A percentile compares a stretch with the other conserved stretches of the same genome.
Evolutionary conservation across 2,113 vertebrate genomes (phyloP).

Genomic region (Saccopteryx bilineata): DNA sequence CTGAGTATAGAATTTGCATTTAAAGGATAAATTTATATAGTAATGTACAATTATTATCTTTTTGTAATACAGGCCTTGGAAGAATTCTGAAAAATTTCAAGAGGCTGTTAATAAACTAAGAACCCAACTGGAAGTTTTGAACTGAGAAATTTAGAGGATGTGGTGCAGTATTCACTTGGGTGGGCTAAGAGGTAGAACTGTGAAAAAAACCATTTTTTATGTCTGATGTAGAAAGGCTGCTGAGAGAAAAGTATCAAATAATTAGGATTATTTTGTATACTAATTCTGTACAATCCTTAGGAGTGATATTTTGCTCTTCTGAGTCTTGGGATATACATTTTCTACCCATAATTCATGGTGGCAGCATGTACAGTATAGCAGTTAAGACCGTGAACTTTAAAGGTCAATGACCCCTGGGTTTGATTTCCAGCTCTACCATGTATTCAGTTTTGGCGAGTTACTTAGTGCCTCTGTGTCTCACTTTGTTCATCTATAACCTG

Average conservation of each 20-base stretch:
- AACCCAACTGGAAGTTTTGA: neutral
- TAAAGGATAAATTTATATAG: neutral
- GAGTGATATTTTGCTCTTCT: neutral
- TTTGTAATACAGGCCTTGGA: neutral
- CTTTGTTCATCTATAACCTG: neutral
- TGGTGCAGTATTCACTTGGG: neutral
- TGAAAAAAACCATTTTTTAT: constrained; percentile 1
- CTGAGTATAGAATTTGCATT: neutral
- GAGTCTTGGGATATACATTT: neutral
- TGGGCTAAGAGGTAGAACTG: neutral
- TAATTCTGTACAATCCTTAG: neutral
- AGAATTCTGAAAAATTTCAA: constrained; percentile 34
- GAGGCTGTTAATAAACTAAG: neutral
- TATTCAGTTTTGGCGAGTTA: neutral
- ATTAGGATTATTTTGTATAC: neutral
- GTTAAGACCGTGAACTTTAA: neutral
- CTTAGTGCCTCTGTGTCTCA: neutral
- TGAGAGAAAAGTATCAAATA: neutral
- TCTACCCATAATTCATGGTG: neutral
- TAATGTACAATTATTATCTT: neutral
- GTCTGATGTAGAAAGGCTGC: neutral
- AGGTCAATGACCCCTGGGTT: neutral
- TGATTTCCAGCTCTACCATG: neutral
- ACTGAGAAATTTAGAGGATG: neutral
- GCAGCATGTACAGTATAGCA: neutral